Conservation (phyloP, 2,797 vertebrate genomes). For the Ctenochaetus hawaiiensis region DNA sequence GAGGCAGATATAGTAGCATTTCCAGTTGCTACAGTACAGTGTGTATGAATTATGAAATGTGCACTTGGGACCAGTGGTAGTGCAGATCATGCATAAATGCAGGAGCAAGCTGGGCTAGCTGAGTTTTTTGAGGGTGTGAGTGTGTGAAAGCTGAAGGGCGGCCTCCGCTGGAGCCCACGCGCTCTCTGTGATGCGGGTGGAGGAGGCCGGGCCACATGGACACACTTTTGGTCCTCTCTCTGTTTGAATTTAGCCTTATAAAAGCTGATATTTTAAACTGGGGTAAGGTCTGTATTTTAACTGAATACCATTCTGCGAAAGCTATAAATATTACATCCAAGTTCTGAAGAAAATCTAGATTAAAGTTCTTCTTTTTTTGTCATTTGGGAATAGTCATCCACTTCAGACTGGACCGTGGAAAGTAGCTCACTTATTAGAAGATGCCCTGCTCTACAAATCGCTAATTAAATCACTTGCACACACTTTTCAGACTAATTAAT, state of each 20-base stretch:
- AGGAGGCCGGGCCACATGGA: conserved; percentile 32
- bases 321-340: conserved; percentile 30
- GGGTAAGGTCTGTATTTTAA: conserved; percentile 1
- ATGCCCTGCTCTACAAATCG: conserved; percentile 26
- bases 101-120: conserved; percentile 71
- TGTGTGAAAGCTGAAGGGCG: conserved; percentile 60
- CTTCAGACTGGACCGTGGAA: conserved; percentile 33
- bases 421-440: conserved; percentile 16
- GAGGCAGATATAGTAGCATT: conserved; percentile 76
- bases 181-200: conserved; percentile 36
- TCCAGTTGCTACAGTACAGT: conserved; percentile 77
- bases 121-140: conserved; percentile 63
- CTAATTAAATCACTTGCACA: conserved; percentile 19
- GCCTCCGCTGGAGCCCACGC: conserved; percentile 44
- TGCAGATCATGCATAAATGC: conserved; percentile 86
- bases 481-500: conserved; percentile 21
- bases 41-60: conserved; percentile 86
- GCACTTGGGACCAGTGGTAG: conserved; percentile 76
- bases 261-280: not conserved
- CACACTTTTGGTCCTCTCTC: conserved; percentile 8
- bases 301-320: not conserved
- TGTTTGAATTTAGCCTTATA: not conserved
- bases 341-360: not conserved
- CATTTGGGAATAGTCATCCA: conserved; percentile 19
- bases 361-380: conserved; percentile 21